Evolutionary conservation across 2,888 invertebrate genomes (phyloP).

Genomic region (Zygothrica quintamaculata): DNA sequence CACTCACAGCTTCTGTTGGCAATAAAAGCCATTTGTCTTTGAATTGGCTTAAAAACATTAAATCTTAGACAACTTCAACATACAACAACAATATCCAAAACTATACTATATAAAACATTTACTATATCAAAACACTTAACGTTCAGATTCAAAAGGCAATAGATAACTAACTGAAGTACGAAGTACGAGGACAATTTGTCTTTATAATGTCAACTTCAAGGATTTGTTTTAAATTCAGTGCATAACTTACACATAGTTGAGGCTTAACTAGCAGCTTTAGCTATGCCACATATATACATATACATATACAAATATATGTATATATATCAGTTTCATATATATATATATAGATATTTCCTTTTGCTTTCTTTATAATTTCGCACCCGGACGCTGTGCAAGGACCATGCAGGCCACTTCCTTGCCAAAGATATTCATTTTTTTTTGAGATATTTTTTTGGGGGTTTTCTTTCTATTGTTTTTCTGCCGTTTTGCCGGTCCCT

Average conservation of each 20-base stretch:
- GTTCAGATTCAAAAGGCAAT: background rate
- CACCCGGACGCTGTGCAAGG: constrained; percentile 51
- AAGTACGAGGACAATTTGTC: constrained; percentile 23
- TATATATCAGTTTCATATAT: constrained; percentile 14
- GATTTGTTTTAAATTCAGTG: constrained; percentile 31
- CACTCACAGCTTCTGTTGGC: too few relatives aligned
- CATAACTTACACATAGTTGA: constrained; percentile 18
- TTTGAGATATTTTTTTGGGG: too few relatives aligned
- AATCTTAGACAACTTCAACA: too few relatives aligned
- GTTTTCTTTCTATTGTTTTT: constrained; percentile 54
- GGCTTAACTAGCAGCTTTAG: constrained; percentile 18
- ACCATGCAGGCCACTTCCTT: constrained; percentile 54
- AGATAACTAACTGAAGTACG: constrained; percentile 9
- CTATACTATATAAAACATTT: too few relatives aligned
- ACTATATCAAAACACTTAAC: too few relatives aligned
- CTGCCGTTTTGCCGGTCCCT: constrained; percentile 16
- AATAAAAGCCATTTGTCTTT: too few relatives aligned
- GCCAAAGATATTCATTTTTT: constrained; percentile 62
- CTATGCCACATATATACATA: constrained; percentile 51
- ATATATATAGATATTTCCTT: constrained; percentile 21
- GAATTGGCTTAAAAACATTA: too few relatives aligned
- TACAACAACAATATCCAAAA: too few relatives aligned
- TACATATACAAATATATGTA: constrained; percentile 1
- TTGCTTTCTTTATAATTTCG: constrained; percentile 40
- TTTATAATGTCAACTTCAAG: constrained; percentile 8